Conservation (phyloP, 23 tunicate species). For the Styela clava region DNA sequence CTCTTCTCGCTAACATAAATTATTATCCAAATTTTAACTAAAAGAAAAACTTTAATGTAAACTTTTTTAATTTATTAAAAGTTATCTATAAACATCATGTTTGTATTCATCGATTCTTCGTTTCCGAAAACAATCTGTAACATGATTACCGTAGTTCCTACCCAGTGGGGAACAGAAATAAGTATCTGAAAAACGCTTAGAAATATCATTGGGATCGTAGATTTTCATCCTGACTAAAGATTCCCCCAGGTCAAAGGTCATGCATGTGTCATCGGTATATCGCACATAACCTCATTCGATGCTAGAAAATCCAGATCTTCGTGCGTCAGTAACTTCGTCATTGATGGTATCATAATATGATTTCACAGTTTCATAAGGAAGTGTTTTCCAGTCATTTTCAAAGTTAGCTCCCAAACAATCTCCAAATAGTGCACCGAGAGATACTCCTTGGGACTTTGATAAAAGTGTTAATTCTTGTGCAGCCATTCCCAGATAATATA, state of each 20-base stretch:
- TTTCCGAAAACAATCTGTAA: conserved; percentile 31
- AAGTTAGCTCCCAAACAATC: conserved; percentile 59
- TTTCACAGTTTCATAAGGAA: conserved; percentile 7
- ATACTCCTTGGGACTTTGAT: conserved; percentile 2
- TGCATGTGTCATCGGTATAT: conserved; percentile 73
- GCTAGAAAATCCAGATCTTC: background rate
- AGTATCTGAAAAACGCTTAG: conserved; percentile 48
- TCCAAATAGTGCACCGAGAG: conserved; percentile 53
- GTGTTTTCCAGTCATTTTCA: conserved; percentile 42
- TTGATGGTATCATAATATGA: conserved; percentile 19
- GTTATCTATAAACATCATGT: too few relatives aligned
- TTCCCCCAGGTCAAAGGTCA: too few relatives aligned
- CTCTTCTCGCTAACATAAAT: too few relatives aligned
- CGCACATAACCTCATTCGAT: conserved; percentile 2
- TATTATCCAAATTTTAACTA: too few relatives aligned
- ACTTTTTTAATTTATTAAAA: too few relatives aligned
- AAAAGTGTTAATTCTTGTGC: too few relatives aligned
- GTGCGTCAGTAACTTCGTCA: background rate
- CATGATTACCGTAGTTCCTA: conserved; percentile 50
- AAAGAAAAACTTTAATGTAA: too few relatives aligned
- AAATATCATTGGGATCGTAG: conserved; percentile 35
- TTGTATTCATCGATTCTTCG: too few relatives aligned
- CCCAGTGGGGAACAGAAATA: conserved; percentile 3
- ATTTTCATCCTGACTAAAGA: conserved; percentile 34
- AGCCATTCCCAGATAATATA: too few relatives aligned